Base-by-base conservation (phyloP, 2,797 vertebrate species). In the Muscicapa comitata region DNA sequence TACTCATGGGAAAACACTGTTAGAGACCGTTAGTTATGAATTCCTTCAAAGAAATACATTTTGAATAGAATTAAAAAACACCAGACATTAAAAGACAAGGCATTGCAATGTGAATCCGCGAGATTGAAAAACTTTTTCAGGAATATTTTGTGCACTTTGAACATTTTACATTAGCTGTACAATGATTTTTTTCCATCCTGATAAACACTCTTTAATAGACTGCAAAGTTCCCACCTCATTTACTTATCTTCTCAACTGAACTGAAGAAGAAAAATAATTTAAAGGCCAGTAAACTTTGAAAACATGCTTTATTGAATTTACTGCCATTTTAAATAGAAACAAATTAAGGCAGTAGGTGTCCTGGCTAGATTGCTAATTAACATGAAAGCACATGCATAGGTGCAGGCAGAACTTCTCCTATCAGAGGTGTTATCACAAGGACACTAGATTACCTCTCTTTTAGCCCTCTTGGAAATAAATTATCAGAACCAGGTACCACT, bases 211-310 rank as follows among this genome's bases (percentile, higher is more conserved):
- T 40, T 71, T 94, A 88, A 88, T 92, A 72, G 33, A 57, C 58
- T 92, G 5, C 17, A 70, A 35, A 53, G 8, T 47, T 95, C 77
- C 59, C 45, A 62, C 67, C 40, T 96, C 87, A 94, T 84, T 94
- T 92, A 42, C 92, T 96, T 66, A 88, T 48, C 57, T 63, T 78
- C 66, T 95, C 61, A 90, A n/a, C n/a, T 86, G 71, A 93, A 86
- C 38, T 89, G 59, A 72, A 95, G 25, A 88, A 92, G n/a, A 88
- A 95, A 92, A 93, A 59, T 71, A 85, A 90, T 93, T 94, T 93
- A 93, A 95, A 93, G 33, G 43, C 79, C 65, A 88, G 50, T 78
- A 95, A 95, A 94, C 68, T 42, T 73, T 85, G 17, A 89, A 94
- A 94, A 76, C 20, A 50, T 58, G 54, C 19, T 78, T 95, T 95